A percentile compares a stretch with the other conserved stretches of the same genome.
phyloP scores from a whole-genome alignment of 2,113 vertebrate genomes.

The Microtus pennsylvanicus region DNA sequence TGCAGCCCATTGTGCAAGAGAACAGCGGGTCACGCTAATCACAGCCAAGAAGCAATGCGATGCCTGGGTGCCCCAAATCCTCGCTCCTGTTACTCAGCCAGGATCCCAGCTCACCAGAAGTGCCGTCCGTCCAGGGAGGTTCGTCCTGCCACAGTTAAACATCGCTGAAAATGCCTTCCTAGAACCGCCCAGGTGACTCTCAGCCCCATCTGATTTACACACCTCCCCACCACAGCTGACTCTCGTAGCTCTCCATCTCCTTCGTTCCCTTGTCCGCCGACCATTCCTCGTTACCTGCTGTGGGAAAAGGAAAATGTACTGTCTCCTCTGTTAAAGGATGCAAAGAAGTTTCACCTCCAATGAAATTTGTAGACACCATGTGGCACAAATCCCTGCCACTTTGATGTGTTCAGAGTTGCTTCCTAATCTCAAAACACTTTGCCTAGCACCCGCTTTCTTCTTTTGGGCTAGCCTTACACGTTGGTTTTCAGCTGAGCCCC shows the following conservation, averaged over 20 bases:
- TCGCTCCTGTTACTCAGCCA: neutral
- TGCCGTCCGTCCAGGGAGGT: neutral
- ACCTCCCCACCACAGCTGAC: too few relatives aligned
- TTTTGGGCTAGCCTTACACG: neutral
- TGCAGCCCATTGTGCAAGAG: neutral
- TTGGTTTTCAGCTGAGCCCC: neutral
- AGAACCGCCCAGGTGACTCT: neutral
- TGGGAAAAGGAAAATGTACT: neutral
- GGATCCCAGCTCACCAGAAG: neutral
- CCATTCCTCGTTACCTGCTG: neutral
- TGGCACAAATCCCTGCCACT: neutral
- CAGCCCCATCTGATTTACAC: too few relatives aligned
- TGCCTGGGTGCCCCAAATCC: accelerated
- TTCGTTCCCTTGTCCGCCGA: neutral
- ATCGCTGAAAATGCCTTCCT: neutral
- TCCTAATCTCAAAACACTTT: neutral
- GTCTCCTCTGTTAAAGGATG: too few relatives aligned
- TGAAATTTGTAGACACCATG: too few relatives aligned
- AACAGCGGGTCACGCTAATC: neutral
- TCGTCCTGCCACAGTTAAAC: neutral
- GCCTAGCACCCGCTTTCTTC: neutral
- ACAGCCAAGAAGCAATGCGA: neutral
- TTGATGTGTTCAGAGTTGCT: neutral
- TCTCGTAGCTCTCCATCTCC: neutral
- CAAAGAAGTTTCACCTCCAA: neutral